These are phyloP conservation scores for Diphyllodes magnificus DNA, from an alignment of 2,113 vertebrate genomes.

Conservation along the genomic window DNA sequence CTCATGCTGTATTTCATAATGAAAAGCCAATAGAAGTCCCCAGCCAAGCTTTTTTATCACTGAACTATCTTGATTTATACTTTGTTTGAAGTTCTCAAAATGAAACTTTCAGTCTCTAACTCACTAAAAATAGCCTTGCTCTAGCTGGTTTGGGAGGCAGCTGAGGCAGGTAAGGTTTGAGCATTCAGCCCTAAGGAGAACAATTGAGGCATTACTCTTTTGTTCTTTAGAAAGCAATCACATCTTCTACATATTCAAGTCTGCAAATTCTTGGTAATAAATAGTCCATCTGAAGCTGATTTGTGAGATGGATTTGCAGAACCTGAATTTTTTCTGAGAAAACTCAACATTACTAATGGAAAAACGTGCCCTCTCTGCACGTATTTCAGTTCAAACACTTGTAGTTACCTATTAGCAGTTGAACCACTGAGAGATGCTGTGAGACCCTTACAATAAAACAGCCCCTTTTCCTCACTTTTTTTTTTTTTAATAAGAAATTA, in stretches of 20 bases:
- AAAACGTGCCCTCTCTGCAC: neutral
- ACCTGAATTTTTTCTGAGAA: neutral
- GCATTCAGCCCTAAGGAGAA: neutral
- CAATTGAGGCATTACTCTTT: neutral
- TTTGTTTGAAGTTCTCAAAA: conserved; percentile 45
- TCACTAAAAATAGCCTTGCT: neutral
- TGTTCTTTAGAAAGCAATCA: neutral
- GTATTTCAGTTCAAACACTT: neutral
- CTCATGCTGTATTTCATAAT: neutral
- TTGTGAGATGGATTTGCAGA: neutral
- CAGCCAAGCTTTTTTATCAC: conserved; percentile 38
- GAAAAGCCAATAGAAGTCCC: conserved; percentile 8
- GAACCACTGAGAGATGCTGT: neutral
- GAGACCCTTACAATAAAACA: neutral
- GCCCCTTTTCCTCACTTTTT: fast-evolving
- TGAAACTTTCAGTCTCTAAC: conserved; percentile 5
- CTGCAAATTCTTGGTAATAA: neutral
- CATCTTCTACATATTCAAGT: neutral
- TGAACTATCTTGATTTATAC: conserved; percentile 44
- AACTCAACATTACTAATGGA: neutral
- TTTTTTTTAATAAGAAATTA: neutral
- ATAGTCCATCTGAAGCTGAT: neutral
- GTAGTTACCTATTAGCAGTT: neutral
- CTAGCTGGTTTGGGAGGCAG: neutral
- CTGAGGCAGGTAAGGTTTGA: neutral